Base-by-base conservation (phyloP, 2,888 invertebrate species). In the Caenorhabditis virilis region DNA sequence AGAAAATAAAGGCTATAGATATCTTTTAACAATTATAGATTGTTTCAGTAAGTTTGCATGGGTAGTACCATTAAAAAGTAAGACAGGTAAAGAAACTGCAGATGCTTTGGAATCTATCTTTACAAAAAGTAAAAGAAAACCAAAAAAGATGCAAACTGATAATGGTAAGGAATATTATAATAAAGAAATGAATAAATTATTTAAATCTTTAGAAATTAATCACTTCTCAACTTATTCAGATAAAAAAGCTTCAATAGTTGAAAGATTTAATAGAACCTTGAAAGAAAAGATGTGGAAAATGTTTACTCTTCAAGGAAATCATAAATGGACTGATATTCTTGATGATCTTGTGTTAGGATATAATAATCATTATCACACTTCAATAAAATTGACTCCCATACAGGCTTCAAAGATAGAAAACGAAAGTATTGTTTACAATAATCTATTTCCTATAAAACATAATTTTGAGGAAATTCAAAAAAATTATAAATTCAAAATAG, bases 41-140 rank as follows among this genome's bases (percentile, higher is more conserved):
- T 72, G 68, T 62, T 72, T 72, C 55, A 53, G 53, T 48, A 72
- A 72, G 51, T 73, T 45, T 60, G 68, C 73, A 11, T 73, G 71
- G 71, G 61, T 62, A 22, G 47, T 63, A 26, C 59, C 66, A 16
- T 38, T 73, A n/a, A 73, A 73, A 48, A 63, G 25, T 50, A 74
- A 74, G 45, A 74, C 38, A 22, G 65, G 68, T 45, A 66, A 74
- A 58, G 74, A 66, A 69, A 71, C 68, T 51, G 60, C 63, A 38
- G 53, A 63, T 49, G 68, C 70, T 42, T 51, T 74, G n/a, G 51
- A 74, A 43, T 22, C 41, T 18, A 59, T 74, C 33, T 65, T 74
- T 33, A 48, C n/a, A 35, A 27, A 46, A 33, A 57, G 39, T 50
- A 50, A 43, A 25, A 70, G 69, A 62, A 70, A 67, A 66, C 72